These are phyloP conservation scores for Cassiopea andromeda DNA, from an alignment of 30 jellyfish, hydroid and myxozoan species.

Conservation along the genomic window DNA sequence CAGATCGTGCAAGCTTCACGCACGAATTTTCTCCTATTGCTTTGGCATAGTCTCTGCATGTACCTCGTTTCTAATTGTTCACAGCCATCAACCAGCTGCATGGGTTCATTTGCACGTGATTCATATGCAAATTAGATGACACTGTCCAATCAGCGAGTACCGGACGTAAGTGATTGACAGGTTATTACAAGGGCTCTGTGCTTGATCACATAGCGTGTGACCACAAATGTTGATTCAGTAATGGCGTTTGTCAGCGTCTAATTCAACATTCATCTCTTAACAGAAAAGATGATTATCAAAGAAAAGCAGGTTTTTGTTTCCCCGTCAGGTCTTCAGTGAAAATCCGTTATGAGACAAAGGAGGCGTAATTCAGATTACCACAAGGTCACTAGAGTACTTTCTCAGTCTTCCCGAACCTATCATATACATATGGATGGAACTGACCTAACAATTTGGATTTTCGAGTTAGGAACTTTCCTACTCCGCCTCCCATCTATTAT, in stretches of 20 bases:
- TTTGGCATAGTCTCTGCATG: slow-evolving; percentile 86
- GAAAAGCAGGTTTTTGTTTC: slow-evolving; percentile 82
- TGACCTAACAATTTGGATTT: slow-evolving; percentile 31
- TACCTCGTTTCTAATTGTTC: slow-evolving; percentile 83
- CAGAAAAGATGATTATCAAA: slow-evolving; percentile 71
- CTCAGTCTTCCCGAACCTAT: slow-evolving; percentile 16
- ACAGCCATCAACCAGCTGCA: slow-evolving; percentile 92
- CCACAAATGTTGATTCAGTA: slow-evolving; percentile 94
- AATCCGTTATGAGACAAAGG: slow-evolving; percentile 70
- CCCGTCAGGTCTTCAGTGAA: slow-evolving; percentile 78
- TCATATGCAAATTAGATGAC: slow-evolving; percentile 72
- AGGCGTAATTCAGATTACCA: slow-evolving; percentile 81
- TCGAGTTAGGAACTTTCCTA: slow-evolving; percentile 5
- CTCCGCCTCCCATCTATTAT: slow-evolving; percentile 66
- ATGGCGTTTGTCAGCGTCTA: slow-evolving; percentile 88
- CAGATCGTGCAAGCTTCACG: slow-evolving; percentile 60
- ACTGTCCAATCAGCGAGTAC: slow-evolving; percentile 83
- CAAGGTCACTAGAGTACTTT: slow-evolving; percentile 56
- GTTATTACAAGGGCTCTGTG: slow-evolving; percentile 81
- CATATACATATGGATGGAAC: slow-evolving; percentile 5
- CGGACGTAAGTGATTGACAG: slow-evolving; percentile 88
- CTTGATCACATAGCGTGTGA: slow-evolving; percentile 92
- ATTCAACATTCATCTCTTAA: slow-evolving; percentile 73
- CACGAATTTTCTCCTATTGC: slow-evolving; percentile 68
- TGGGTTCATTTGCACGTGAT: slow-evolving; percentile 83